Evolutionary conservation across 2,797 vertebrate species (phyloP), one percentile per base, ranked within the genome.

Genomic region (Numenius phaeopus): DNA sequence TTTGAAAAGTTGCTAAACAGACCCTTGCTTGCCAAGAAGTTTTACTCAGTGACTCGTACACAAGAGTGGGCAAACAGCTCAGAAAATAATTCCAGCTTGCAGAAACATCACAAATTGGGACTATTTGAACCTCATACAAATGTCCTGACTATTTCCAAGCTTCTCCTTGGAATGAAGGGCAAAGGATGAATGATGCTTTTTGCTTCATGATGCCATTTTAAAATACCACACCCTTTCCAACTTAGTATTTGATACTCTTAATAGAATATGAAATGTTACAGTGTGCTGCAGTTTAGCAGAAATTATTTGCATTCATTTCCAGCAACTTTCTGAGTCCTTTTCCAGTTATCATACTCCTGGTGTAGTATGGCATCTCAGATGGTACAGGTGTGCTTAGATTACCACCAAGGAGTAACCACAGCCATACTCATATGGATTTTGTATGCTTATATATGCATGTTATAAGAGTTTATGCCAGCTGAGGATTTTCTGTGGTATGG

Each of bases 1-100:
- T 98, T 98, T 98, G 97, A 98, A 97, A 98, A 98, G 96, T 98
- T 98, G 97, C 96, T 97, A 97, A 98, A 98, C 97, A 97, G 87
- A 89, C 95, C 96, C 49, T 96, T 95, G 89, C 92, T 97, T 98
- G 98, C 98, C 98, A 98, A 97, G 94, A 97, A 95, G 95, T 97
- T 98, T 98, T 98, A 97, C 96, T 97, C 96, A 94, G 97, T 94
- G 97, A 94, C 96, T 98, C 42, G 96, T 96, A 97, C 96, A 97
- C 94, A 94, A 91, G 93, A 98, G 96, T 88, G 96, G 97, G 97
- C 97, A 98, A 98, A 97, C 97, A 97, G 96, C 97, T 98, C 94
- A 94, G 93, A 96, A 98, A 98, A 97, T 97, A 96, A 97, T 97
- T 97, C 97, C 96, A 98, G 96, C 95, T 95, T 97, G 96, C 95